These are phyloP conservation scores for Triplophysa yarkandensis DNA, from an alignment of 2,797 vertebrate genomes.

Conservation along the genomic window DNA sequence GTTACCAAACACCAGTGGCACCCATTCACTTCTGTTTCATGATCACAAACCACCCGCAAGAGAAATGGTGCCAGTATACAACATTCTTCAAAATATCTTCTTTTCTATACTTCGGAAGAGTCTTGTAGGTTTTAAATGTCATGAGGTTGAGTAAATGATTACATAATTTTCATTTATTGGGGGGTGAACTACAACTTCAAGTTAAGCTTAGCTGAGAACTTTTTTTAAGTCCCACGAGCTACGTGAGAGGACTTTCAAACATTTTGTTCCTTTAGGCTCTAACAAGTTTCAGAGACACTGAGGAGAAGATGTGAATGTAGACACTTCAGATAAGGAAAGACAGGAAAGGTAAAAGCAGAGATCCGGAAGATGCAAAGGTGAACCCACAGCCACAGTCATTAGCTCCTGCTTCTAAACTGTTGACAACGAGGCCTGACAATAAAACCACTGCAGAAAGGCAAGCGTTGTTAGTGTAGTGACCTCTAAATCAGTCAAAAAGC, in stretches of 20 bases:
- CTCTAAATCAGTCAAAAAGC: constrained; percentile 47
- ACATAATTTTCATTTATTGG: too few relatives aligned
- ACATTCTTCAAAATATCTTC: too few relatives aligned
- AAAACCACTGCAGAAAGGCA: constrained; percentile 15
- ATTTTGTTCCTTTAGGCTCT: neutral
- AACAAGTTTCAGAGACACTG: neutral
- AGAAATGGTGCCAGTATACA: too few relatives aligned
- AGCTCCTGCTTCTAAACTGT: constrained; percentile 34
- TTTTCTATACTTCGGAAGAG: too few relatives aligned
- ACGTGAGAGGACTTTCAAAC: neutral
- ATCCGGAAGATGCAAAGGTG: constrained; percentile 28
- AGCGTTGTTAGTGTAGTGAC: constrained; percentile 41
- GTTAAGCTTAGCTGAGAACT: too few relatives aligned
- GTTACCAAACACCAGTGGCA: too few relatives aligned
- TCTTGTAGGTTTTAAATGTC: too few relatives aligned
- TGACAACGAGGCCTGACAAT: constrained; percentile 51
- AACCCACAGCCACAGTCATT: constrained; percentile 25
- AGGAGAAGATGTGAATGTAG: constrained; percentile 7
- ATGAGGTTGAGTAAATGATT: too few relatives aligned
- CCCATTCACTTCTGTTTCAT: too few relatives aligned
- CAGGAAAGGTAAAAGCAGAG: neutral
- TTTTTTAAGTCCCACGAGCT: neutral
- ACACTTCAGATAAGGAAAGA: constrained; percentile 7
- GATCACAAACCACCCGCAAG: too few relatives aligned
- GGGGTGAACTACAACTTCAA: too few relatives aligned